Conservation (phyloP, 2,888 invertebrate genomes). For the Sturmia bella region DNA sequence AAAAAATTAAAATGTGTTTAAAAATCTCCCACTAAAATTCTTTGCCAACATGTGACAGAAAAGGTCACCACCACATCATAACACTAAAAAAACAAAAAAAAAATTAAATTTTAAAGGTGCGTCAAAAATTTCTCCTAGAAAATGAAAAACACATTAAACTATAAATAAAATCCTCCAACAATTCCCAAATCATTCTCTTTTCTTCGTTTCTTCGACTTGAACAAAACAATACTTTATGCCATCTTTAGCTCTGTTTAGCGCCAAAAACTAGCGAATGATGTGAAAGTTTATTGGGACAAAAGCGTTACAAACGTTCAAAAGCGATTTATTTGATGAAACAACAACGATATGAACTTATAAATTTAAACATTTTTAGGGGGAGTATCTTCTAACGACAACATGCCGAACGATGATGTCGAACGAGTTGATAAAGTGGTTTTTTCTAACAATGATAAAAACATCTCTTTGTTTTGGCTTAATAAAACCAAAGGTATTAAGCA, state of each 20-base stretch:
- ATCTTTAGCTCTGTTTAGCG: neutral
- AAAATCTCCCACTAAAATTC: neutral
- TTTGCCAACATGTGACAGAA: neutral
- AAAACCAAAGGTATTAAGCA: neutral
- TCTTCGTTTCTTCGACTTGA: neutral
- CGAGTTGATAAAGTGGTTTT: conserved; percentile 36
- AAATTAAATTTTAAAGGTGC: conserved; percentile 41
- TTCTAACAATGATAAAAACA: conserved; percentile 43
- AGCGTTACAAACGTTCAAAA: conserved; percentile 68
- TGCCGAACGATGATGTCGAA: conserved; percentile 1
- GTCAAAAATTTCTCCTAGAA: conserved; percentile 11
- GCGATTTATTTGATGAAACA: conserved; percentile 42
- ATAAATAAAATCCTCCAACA: conserved; percentile 21
- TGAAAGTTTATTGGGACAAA: conserved; percentile 72
- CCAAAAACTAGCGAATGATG: conserved; percentile 54
- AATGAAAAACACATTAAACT: neutral
- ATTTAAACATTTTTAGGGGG: conserved; percentile 50
- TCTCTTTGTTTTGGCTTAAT: neutral
- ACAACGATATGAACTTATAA: conserved; percentile 55
- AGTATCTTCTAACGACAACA: conserved; percentile 55
- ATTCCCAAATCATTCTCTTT: conserved; percentile 31
- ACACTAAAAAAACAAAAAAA: neutral
- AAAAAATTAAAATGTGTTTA: neutral
- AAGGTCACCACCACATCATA: neutral
- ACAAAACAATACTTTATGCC: conserved; percentile 17